phyloP scores from a whole-genome alignment of 2,797 vertebrate species.

The Myotis planiceps region DNA sequence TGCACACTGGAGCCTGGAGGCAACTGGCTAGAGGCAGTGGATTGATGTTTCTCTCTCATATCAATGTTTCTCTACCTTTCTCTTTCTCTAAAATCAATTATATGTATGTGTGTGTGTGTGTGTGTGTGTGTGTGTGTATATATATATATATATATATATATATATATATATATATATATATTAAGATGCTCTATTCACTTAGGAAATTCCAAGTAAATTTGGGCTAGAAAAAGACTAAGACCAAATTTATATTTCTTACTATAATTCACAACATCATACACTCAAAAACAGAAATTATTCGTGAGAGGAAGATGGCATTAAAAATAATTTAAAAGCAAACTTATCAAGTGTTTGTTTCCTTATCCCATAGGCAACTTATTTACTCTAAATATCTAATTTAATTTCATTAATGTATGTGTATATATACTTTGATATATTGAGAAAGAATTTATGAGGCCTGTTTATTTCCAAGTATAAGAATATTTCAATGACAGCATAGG shows the following conservation, averaged over 20 bases:
- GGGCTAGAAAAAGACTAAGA: background rate
- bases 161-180: too few species aligned
- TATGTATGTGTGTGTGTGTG: too few species aligned
- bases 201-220: background rate
- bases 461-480: background rate
- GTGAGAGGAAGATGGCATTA: background rate
- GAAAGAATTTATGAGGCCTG: background rate
- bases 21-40: too few species aligned
- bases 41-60: too few species aligned
- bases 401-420: background rate
- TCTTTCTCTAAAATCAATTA: too few species aligned
- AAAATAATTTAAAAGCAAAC: background rate
- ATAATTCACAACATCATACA: background rate
- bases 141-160: too few species aligned
- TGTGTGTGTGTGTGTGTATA: too few species aligned
- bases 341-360: background rate
- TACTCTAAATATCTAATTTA: background rate
- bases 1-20: too few species aligned
- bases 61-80: too few species aligned
- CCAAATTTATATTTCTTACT: background rate
- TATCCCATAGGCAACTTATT: background rate
- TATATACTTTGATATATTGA: background rate
- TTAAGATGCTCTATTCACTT: background rate
- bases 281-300: background rate
- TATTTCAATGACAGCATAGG: conserved; percentile 7